Conservation (phyloP, 2,888 invertebrate species). For the Rhagonycha fulva region DNA sequence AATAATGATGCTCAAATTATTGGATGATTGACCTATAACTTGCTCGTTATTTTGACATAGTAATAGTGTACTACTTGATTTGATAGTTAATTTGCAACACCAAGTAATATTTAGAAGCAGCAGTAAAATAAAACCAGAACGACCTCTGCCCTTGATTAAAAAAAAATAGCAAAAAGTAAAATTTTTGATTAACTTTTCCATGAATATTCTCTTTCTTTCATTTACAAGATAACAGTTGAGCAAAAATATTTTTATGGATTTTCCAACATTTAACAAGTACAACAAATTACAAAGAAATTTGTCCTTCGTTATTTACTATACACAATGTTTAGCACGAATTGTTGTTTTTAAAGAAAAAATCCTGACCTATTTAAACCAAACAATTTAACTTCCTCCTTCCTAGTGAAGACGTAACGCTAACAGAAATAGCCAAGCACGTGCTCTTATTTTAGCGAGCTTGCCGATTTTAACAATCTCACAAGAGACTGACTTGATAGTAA, state of each 20-base stretch:
- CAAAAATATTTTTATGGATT: background rate
- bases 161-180: background rate
- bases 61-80: no score
- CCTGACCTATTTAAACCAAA: slow-evolving; percentile 1
- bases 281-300: background rate
- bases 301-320: background rate
- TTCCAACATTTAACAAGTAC: background rate
- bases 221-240: background rate
- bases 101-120: no score
- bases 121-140: no score
- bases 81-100: no score
- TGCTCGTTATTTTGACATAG: no score
- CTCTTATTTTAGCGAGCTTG: background rate
- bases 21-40: no score
- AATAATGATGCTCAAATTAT: no score
- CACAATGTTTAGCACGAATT: background rate
- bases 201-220: background rate
- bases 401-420: background rate
- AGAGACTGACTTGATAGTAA: background rate
- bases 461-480: background rate
- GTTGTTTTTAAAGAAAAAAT: slow-evolving; percentile 1
- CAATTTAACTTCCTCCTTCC: background rate
- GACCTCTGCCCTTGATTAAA: no score
- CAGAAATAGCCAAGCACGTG: background rate
- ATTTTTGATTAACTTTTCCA: background rate